Conservation (phyloP, 1,140 invertebrate species). For the Anoplophora glabripennis region DNA sequence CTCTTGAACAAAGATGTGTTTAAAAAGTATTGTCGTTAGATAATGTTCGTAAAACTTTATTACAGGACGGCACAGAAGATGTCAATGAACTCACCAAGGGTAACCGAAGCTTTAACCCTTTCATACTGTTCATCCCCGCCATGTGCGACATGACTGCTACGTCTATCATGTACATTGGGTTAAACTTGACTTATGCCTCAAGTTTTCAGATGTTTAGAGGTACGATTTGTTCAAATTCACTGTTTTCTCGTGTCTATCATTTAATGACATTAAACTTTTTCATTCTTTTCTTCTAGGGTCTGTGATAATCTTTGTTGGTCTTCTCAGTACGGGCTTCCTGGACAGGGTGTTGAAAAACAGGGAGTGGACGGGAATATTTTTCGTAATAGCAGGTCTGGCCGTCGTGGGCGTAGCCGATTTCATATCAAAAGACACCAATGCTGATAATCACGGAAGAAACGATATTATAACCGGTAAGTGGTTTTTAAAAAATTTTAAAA, state of each 20-base stretch:
- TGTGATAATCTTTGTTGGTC: constrained; percentile 90
- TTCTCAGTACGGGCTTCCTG: constrained; percentile 87
- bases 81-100: constrained; percentile 61
- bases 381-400: constrained; percentile 76
- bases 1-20: no score
- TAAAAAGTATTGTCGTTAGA: no score
- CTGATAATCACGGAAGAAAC: constrained; percentile 61
- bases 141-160: constrained; percentile 82
- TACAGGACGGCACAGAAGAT: constrained; percentile 58
- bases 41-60: constrained; percentile 15
- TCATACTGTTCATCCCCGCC: constrained; percentile 81
- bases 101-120: constrained; percentile 71
- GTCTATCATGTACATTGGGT: constrained; percentile 85
- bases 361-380: constrained; percentile 83
- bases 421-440: constrained; percentile 49
- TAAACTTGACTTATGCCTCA: constrained; percentile 89
- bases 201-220: constrained; percentile 97
- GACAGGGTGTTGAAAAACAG: constrained; percentile 62
- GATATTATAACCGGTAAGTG: constrained; percentile 67
- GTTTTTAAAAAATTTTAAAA: background rate
- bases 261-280: no score
- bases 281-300: constrained; percentile 50
- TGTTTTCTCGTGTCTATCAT: no score
- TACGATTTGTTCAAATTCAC: constrained; percentile 40
- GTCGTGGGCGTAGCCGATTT: constrained; percentile 84